phyloP scores from a whole-genome alignment of 92 coral and sea anemone species.

The Montipora capitata region DNA sequence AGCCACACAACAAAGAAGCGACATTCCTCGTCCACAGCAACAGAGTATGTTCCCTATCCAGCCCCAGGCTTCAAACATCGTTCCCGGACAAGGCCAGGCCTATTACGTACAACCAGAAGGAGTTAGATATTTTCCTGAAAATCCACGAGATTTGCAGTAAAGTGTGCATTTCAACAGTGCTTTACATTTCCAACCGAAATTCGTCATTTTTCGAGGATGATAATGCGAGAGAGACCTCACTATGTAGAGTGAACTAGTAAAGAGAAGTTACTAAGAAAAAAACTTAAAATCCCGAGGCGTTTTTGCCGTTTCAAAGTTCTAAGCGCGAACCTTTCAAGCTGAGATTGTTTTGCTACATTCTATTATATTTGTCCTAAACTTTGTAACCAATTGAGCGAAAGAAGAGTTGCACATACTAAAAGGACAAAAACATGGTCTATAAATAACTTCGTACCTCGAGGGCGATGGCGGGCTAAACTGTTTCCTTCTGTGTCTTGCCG shows the following conservation, averaged over 20 bases:
- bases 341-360: no score
- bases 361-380: no score
- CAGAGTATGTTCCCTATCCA: slow-evolving; percentile 34
- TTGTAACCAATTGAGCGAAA: background rate
- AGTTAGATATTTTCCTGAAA: slow-evolving; percentile 75
- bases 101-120: slow-evolving; percentile 67
- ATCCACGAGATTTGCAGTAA: slow-evolving; percentile 45
- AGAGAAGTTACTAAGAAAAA: no score
- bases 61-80: slow-evolving; percentile 20
- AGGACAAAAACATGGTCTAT: no score
- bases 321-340: no score
- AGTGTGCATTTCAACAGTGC: background rate
- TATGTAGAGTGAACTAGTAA: background rate
- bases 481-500: no score
- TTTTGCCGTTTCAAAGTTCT: no score
- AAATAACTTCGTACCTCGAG: background rate
- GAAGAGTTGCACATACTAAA: no score
- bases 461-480: no score
- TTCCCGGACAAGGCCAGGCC: slow-evolving; percentile 46
- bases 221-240: background rate
- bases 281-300: background rate
- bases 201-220: slow-evolving; percentile 13
- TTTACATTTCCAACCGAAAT: background rate
- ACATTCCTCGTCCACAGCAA: slow-evolving; percentile 66
- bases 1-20: slow-evolving; percentile 71